These are phyloP conservation scores for Phenganax subtilis DNA, from an alignment of 92 coral and sea anemone genomes.

Conservation along the genomic window DNA sequence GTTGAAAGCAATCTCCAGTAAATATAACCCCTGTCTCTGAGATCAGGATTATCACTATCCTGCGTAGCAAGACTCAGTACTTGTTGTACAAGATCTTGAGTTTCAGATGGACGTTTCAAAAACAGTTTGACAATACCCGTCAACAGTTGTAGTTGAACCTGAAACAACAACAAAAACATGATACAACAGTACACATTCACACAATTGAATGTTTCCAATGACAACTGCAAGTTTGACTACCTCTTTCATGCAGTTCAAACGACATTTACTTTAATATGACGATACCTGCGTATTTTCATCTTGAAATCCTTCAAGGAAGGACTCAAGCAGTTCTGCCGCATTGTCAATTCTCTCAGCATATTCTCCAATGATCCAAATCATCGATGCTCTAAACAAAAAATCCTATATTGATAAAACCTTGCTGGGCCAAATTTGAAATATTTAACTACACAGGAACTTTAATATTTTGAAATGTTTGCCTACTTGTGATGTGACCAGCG, in stretches of 20 bases:
- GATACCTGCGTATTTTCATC: constrained; percentile 95
- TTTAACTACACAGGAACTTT: too few species aligned
- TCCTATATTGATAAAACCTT: background rate
- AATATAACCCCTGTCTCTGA: constrained; percentile 94
- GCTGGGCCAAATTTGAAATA: background rate
- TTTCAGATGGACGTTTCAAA: constrained; percentile 95
- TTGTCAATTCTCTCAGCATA: constrained; percentile 99
- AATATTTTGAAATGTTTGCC: background rate
- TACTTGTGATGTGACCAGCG: constrained; percentile 28
- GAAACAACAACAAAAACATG: constrained; percentile 6
- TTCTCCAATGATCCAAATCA: constrained; percentile 99
- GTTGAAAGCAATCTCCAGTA: constrained; percentile 98
- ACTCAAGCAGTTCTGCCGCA: constrained; percentile 94
- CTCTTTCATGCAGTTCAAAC: background rate
- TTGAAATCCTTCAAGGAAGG: constrained; percentile 99
- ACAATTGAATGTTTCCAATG: background rate
- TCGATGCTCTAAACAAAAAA: constrained; percentile 68
- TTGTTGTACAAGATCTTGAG: constrained; percentile 97
- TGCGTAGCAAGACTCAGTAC: constrained; percentile 98
- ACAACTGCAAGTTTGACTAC: background rate
- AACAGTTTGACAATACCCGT: constrained; percentile 95
- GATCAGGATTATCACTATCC: constrained; percentile 97
- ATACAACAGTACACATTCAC: background rate
- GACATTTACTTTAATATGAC: background rate
- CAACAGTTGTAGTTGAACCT: constrained; percentile 95